These are phyloP conservation scores for Propithecus perrieri DNA, from an alignment of 2,797 vertebrate species.

Conservation along the genomic window DNA sequence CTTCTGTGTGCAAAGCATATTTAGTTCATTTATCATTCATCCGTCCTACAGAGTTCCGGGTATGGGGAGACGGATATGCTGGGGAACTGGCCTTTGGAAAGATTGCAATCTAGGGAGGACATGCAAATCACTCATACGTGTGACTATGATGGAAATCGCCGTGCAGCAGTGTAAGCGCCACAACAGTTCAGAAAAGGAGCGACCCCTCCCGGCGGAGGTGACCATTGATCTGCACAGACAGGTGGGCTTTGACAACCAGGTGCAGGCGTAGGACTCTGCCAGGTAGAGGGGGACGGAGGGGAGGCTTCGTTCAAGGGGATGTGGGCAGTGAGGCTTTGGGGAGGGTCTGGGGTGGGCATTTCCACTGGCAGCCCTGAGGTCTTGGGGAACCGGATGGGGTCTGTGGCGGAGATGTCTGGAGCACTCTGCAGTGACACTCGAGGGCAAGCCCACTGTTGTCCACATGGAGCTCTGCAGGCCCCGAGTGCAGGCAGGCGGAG, in stretches of 20 bases:
- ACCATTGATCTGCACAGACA: neutral
- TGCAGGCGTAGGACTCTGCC: fast-evolving
- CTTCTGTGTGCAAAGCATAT: neutral
- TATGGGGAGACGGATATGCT: fast-evolving
- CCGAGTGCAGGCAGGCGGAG: neutral
- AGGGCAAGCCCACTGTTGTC: no score
- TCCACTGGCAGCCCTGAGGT: fast-evolving
- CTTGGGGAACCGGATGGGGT: neutral
- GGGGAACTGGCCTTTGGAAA: neutral
- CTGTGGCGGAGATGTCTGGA: neutral
- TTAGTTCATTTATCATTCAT: neutral
- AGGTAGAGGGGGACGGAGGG: fast-evolving
- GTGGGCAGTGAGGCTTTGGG: fast-evolving
- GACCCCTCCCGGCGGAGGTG: fast-evolving
- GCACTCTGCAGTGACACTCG: neutral
- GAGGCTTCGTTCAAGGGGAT: no score
- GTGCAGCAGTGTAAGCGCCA: fast-evolving
- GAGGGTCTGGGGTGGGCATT: neutral
- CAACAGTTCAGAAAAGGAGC: neutral
- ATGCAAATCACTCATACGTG: fast-evolving
- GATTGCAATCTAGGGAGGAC: neutral
- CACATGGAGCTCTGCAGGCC: neutral
- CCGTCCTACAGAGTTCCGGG: neutral
- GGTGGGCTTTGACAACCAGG: no score
- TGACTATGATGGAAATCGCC: neutral